phyloP scores from a whole-genome alignment of 2,888 invertebrate genomes.

The Leuctra nigra region DNA sequence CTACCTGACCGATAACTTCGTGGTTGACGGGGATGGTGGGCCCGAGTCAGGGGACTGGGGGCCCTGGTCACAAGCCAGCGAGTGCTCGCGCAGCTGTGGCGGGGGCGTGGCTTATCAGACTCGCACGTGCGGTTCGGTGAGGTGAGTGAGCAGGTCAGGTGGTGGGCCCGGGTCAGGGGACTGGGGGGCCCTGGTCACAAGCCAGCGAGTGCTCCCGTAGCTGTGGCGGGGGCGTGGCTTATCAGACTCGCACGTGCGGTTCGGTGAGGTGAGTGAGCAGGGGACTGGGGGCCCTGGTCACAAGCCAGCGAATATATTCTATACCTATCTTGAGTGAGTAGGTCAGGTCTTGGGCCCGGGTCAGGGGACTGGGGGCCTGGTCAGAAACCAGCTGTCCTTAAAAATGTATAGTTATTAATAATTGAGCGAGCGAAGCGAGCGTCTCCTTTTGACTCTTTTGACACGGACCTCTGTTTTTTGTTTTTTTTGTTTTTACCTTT shows the following conservation, averaged over 20 bases:
- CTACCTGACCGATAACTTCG: conserved; percentile 64
- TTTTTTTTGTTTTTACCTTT: too few species aligned
- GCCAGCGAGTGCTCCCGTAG: conserved; percentile 80
- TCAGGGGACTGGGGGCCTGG: conserved; percentile 77
- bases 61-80: conserved; percentile 74
- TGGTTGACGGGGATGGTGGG: conserved; percentile 52
- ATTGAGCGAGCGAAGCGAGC: too few species aligned
- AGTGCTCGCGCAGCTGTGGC: conserved; percentile 88
- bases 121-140: neutral
- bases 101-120: conserved; percentile 86
- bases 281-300: conserved; percentile 80
- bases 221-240: conserved; percentile 90
- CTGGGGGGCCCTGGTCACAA: conserved; percentile 79
- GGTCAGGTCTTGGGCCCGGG: too few species aligned
- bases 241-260: conserved; percentile 49
- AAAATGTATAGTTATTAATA: too few species aligned
- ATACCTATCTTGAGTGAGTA: conserved; percentile 44
- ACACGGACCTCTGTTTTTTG: too few species aligned
- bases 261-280: conserved; percentile 37
- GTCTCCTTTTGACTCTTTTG: too few species aligned
- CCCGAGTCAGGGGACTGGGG: conserved; percentile 66
- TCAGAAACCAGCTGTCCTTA: conserved; percentile 67
- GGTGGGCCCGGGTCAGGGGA: conserved; percentile 56
- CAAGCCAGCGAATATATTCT: conserved; percentile 78
- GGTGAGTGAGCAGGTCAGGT: conserved; percentile 2